These are phyloP conservation scores for Neria commutata DNA, from an alignment of 2,888 invertebrate genomes.

Conservation along the genomic window DNA sequence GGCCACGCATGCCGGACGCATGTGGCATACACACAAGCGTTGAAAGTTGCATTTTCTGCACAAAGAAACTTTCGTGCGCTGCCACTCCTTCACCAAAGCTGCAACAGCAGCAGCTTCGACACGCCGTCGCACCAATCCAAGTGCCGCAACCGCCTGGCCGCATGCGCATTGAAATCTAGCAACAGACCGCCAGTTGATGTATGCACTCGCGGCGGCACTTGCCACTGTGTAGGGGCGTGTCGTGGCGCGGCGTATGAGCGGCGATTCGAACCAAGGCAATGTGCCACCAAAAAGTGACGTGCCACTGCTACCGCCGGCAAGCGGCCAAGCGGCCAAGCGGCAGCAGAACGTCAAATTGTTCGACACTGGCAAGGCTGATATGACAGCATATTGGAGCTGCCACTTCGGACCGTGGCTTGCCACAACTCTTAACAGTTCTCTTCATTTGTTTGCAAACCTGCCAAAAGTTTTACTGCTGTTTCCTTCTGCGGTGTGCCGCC, in stretches of 20 bases:
- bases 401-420: conserved; percentile 34
- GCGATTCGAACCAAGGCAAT: not conserved
- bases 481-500: conserved; percentile 4
- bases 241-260: not conserved
- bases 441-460: conserved; percentile 40
- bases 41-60: too few species aligned
- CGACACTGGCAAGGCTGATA: conserved; percentile 28
- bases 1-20: conserved; percentile 8
- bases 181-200: not conserved
- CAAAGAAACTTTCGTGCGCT: not conserved
- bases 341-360: not conserved
- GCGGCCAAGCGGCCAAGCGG: not conserved
- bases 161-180: not conserved
- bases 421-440: conserved; percentile 40
- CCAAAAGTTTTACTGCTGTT: conserved; percentile 30
- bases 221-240: not conserved
- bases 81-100: not conserved
- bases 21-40: not conserved
- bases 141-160: not conserved
- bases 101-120: not conserved
- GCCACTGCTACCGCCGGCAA: not conserved
- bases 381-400: conserved; percentile 40
- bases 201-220: not conserved
- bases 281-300: not conserved
- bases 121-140: not conserved